Base-by-base conservation (phyloP, 2,888 invertebrate species). In the Scaeva pyrastri region DNA sequence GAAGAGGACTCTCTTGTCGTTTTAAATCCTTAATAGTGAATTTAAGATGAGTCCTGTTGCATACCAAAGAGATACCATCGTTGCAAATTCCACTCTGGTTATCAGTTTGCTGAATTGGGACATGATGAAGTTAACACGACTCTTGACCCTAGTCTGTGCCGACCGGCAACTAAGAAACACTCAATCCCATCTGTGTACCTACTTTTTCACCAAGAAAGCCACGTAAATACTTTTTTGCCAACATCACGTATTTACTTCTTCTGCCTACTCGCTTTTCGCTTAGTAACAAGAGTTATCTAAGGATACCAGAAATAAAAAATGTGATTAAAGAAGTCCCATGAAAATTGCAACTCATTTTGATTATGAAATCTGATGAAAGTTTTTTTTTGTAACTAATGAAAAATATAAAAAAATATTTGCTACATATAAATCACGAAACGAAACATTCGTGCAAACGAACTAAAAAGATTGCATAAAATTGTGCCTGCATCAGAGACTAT, bases 301-400 rank as follows among this genome's bases (percentile, higher is more conserved):
- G 56, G 31, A 31, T 16, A 56, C 16, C 31, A 43, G 12, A 12
- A 14, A 12, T 14, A 36, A 56, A 26, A 31, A 58, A 52, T 50
- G 23, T 14, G 23, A 52, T 52, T 52, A 26, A 52, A 52, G n/a
- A 52, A 52, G 21, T 43, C 41, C 10, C 26, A 23, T 21, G n/a
- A 39, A 21, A 41, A 41, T 60, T 36, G 58, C 12, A 56, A 41
- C n/a, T 41, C 6, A 11, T 19, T 60, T 41, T 41, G 12, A 60
- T 60, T 60, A 41, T 41, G 60, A 62, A 62, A 62, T 62, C 23
- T 62, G 62, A 62, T 43, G 62, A 62, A 62, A 62, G 43, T 62
- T 43, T 62, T 48, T 48, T 48, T 48, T 23, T 23, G 23, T 43
- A 43, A n/a, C 43, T 26, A 26, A 23, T 43, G 10, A 62, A 41